A percentile compares a stretch with the other conserved stretches of the same genome.
Evolutionary conservation across 35 echinoderm and acorn worm species (phyloP).

Genomic region (Anneissia japonica): DNA sequence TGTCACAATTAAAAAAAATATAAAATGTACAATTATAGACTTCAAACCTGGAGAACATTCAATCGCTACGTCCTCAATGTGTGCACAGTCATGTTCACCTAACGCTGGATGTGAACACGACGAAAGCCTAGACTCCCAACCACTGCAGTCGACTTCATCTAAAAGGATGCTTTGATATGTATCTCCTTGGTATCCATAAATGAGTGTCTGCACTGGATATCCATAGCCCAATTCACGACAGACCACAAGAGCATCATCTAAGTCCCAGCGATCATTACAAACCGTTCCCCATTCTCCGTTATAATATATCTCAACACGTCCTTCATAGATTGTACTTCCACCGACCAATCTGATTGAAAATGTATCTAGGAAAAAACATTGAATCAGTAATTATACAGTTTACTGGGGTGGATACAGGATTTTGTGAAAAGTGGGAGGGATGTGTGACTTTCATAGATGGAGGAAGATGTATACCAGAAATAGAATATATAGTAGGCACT

Average conservation of each 20-base stretch:
- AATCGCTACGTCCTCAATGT: constrained; percentile 17
- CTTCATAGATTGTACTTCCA: not conserved
- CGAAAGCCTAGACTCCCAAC: constrained; percentile 1
- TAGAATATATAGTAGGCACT: no score
- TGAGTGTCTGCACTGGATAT: not conserved
- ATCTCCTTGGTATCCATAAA: not conserved
- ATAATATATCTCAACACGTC: not conserved
- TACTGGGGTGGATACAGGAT: no score
- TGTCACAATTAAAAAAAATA: no score
- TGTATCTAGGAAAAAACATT: no score
- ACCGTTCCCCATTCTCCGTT: not conserved
- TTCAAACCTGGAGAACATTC: not conserved
- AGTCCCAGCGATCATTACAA: not conserved
- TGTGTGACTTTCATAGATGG: no score
- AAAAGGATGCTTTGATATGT: not conserved
- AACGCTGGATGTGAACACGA: constrained; percentile 4
- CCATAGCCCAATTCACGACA: not conserved
- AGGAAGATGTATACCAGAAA: no score
- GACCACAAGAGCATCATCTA: not conserved
- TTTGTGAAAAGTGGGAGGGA: no score
- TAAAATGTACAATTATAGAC: no score
- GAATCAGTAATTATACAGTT: no score
- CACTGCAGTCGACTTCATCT: constrained; percentile 10
- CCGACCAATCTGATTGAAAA: not conserved
- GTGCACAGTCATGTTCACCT: constrained; percentile 28